Base-by-base conservation (phyloP, 2,888 invertebrate genomes). In the Cryptophagus acutangulus region DNA sequence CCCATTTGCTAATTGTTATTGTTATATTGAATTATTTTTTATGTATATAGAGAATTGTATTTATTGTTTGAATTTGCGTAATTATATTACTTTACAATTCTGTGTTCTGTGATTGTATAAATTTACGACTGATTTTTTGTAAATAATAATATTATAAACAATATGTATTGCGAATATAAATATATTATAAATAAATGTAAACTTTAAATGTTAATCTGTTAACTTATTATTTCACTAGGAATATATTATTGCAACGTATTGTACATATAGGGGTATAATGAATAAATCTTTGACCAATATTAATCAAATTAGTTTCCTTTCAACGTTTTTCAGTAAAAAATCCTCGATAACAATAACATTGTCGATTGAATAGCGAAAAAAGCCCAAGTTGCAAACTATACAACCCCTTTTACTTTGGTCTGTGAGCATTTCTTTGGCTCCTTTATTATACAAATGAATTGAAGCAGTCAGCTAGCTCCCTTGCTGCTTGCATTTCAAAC, bases 271-370 rank as follows among this genome's bases (percentile, higher is more conserved):
- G n/a, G n/a, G n/a, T n/a, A n/a, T n/a, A n/a, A n/a, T n/a, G n/a
- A n/a, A n/a, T n/a, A n/a, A n/a, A n/a, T n/a, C n/a, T n/a, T n/a
- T n/a, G n/a, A n/a, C n/a, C n/a, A n/a, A n/a, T n/a, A n/a, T n/a
- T n/a, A n/a, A n/a, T n/a, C n/a, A n/a, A n/a, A n/a, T n/a, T n/a
- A n/a, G n/a, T n/a, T n/a, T n/a, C n/a, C n/a, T n/a, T n/a, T n/a
- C n/a, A n/a, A n/a, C n/a, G n/a, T n/a, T n/a, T n/a, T n/a, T n/a
- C n/a, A n/a, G n/a, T n/a, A n/a, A n/a, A n/a, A n/a, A n/a, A n/a
- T n/a, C n/a, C n/a, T n/a, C n/a, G n/a, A n/a, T n/a, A n/a, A n/a
- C 12, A 52, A 57, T 60, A 64, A 61, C 63, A 62, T 58, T 60
- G 57, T 60, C n/a, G n/a, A n/a, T n/a, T n/a, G n/a, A n/a, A n/a